Conservation (phyloP, 2,113 vertebrate genomes). For the Apeltes quadracus region DNA sequence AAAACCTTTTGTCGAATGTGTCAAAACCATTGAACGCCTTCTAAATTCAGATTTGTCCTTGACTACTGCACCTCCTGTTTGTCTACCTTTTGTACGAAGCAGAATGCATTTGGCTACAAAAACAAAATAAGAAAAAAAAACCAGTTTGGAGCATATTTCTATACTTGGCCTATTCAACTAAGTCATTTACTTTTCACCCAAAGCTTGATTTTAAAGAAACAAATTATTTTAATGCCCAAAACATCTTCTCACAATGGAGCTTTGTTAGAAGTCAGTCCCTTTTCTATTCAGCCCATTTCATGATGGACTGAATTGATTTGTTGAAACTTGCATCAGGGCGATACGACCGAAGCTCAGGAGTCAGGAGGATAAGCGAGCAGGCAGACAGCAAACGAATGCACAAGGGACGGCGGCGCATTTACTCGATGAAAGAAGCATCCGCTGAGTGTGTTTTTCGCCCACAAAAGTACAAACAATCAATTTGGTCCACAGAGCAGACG, state of each 20-base stretch:
- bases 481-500: constrained; percentile 67
- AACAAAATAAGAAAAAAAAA: constrained; percentile 10
- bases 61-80: constrained; percentile 23
- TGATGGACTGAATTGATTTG: constrained; percentile 77
- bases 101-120: constrained; percentile 4
- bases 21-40: constrained; percentile 49
- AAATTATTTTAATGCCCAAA: constrained; percentile 26
- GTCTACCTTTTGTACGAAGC: constrained; percentile 22
- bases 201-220: constrained; percentile 23
- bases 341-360: constrained; percentile 65
- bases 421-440: constrained; percentile 70
- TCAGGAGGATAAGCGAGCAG: constrained; percentile 64
- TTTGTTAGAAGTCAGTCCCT: constrained; percentile 54
- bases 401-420: constrained; percentile 52
- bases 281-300: constrained; percentile 65
- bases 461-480: constrained; percentile 77
- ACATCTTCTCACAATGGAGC: constrained; percentile 46
- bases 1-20: constrained; percentile 48
- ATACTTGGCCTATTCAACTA: constrained; percentile 44
- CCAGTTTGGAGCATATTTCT: constrained; percentile 1
- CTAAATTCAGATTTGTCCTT: constrained; percentile 51
- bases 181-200: constrained; percentile 29
- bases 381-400: constrained; percentile 59
- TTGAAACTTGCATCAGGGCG: constrained; percentile 59
- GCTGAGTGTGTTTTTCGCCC: constrained; percentile 60